phyloP scores from a whole-genome alignment of 2,888 invertebrate genomes.

The Lasioglossum marginatum region DNA sequence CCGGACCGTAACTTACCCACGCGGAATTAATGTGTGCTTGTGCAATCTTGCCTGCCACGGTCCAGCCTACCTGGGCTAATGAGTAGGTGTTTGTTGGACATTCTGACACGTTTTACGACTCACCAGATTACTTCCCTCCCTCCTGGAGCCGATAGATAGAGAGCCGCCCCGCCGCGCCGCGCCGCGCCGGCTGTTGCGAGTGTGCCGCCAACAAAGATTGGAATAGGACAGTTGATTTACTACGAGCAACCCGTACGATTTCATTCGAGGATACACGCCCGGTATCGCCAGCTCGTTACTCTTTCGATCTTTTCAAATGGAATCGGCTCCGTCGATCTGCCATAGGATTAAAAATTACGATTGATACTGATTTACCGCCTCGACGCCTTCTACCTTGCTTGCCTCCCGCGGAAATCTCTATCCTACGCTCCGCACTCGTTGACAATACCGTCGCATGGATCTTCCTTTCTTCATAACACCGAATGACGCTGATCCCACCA shows the following conservation, averaged over 20 bases:
- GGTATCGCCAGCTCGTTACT: slow-evolving; percentile 76
- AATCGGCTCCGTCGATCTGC: slow-evolving; percentile 69
- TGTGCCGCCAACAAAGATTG: slow-evolving; percentile 74
- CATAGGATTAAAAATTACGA: slow-evolving; percentile 79
- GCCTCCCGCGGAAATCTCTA: slow-evolving; percentile 67
- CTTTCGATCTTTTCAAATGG: slow-evolving; percentile 69
- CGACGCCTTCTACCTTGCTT: slow-evolving; percentile 38
- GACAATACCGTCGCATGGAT: slow-evolving; percentile 70
- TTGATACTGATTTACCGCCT: slow-evolving; percentile 77
- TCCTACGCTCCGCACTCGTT: slow-evolving; percentile 32
- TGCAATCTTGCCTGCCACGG: slow-evolving; percentile 77
- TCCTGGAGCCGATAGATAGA: slow-evolving; percentile 68
- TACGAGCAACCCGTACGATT: slow-evolving; percentile 71
- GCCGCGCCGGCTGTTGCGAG: slow-evolving; percentile 58
- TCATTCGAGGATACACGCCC: slow-evolving; percentile 71
- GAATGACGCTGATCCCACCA: slow-evolving; percentile 36
- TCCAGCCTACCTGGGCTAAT: slow-evolving; percentile 82
- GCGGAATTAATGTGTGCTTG: slow-evolving; percentile 81
- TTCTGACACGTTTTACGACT: slow-evolving; percentile 83
- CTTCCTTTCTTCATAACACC: slow-evolving; percentile 62
- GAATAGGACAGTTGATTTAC: slow-evolving; percentile 77
- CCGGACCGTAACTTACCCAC: slow-evolving; percentile 81
- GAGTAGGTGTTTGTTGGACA: slow-evolving; percentile 84
- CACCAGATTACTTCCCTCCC: slow-evolving; percentile 80
- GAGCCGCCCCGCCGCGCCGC: slow-evolving; percentile 44